These are phyloP conservation scores for Aviceda subcristata DNA, from an alignment of 2,113 vertebrate genomes.

Conservation along the genomic window DNA sequence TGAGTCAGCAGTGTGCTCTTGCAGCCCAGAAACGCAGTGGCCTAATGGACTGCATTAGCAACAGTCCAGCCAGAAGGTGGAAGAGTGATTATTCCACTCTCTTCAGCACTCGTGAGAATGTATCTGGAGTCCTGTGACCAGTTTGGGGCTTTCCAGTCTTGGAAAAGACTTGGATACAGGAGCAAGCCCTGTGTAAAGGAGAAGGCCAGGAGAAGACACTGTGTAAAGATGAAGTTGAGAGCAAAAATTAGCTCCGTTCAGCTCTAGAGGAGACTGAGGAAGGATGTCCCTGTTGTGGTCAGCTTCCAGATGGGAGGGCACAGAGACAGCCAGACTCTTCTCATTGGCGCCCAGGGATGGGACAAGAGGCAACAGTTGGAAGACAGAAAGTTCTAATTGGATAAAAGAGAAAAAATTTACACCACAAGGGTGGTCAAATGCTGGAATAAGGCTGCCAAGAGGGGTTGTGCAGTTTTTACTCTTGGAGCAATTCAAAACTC, in stretches of 20 bases:
- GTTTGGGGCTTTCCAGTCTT: not conserved
- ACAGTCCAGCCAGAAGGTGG: not conserved
- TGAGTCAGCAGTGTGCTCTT: not conserved
- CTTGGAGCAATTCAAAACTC: not conserved
- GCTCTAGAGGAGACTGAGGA: not conserved
- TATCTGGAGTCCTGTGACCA: fast-evolving
- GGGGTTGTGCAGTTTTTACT: fast-evolving
- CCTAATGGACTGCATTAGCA: not conserved
- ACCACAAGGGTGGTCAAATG: not conserved
- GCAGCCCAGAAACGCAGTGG: not conserved
- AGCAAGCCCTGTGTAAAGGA: too few species aligned
- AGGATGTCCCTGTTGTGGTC: not conserved
- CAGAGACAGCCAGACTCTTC: not conserved
- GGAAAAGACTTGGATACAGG: not conserved
- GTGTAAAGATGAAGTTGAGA: not conserved
- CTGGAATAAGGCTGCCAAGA: not conserved
- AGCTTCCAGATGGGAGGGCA: not conserved
- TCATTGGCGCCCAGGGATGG: fast-evolving
- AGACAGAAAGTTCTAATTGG: not conserved
- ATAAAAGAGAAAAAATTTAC: not conserved
- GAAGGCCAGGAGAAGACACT: not conserved
- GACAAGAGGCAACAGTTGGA: not conserved
- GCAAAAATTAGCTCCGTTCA: not conserved
- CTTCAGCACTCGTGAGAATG: not conserved
- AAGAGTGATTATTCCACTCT: not conserved